Percentiles rank a stretch among this genome's conserved stretches.
Evolutionary conservation across 2,888 invertebrate species (phyloP).

Genomic region (Drosophila affinis): DNA sequence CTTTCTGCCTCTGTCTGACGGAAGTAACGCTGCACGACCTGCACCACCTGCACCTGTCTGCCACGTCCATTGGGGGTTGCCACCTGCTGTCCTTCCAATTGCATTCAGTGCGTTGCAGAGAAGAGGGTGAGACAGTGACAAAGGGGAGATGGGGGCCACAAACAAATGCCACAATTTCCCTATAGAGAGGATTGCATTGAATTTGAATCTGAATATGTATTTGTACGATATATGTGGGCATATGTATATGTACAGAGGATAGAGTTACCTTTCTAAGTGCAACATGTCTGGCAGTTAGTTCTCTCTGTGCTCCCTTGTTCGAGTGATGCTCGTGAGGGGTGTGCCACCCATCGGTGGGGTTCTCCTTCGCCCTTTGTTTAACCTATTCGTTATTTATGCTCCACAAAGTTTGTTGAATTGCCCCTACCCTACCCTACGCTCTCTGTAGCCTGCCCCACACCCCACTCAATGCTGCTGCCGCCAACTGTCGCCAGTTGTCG

Average conservation of each 20-base stretch:
- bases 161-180: slow-evolving; percentile 67
- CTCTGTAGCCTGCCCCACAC: slow-evolving; percentile 15
- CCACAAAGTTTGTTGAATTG: slow-evolving; percentile 66
- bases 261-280: slow-evolving; percentile 44
- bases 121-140: slow-evolving; percentile 3
- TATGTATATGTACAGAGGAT: not conserved
- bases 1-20: slow-evolving; percentile 38
- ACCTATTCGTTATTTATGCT: slow-evolving; percentile 73
- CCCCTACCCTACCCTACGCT: slow-evolving; percentile 1
- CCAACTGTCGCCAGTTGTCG: slow-evolving; percentile 50
- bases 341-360: slow-evolving; percentile 19
- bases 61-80: slow-evolving; percentile 32
- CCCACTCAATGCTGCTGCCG: slow-evolving; percentile 28
- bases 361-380: slow-evolving; percentile 39
- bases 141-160: not conserved
- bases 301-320: slow-evolving; percentile 3
- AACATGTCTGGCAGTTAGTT: slow-evolving; percentile 45
- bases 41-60: slow-evolving; percentile 54
- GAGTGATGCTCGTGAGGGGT: slow-evolving; percentile 24
- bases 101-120: slow-evolving; percentile 54
- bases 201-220: not conserved
- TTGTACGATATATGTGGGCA: too few species aligned
- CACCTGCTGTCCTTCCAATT: slow-evolving; percentile 62
- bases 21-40: slow-evolving; percentile 55
- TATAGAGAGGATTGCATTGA: slow-evolving; percentile 17